Conservation (phyloP, 1,140 invertebrate genomes). For the Brachionus calyciflorus region DNA sequence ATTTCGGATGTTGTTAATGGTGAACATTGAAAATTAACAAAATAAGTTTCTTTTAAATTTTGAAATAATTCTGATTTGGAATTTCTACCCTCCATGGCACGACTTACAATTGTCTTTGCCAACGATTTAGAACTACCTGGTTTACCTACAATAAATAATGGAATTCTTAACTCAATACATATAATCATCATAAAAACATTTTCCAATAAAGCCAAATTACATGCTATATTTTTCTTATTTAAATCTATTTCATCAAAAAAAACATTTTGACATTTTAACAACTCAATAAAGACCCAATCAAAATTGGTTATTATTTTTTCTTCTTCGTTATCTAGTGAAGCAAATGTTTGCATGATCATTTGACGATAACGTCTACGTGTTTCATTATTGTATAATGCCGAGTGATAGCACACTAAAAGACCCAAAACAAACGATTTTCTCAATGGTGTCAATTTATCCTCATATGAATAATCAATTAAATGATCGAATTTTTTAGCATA, state of each 20-base stretch:
- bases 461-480: neutral
- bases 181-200: slow-evolving; percentile 57
- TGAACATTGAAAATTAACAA: slow-evolving; percentile 56
- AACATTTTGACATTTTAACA: slow-evolving; percentile 52
- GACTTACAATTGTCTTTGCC: slow-evolving; percentile 53
- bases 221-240: slow-evolving; percentile 52
- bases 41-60: slow-evolving; percentile 51
- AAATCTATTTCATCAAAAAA: slow-evolving; percentile 53
- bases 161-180: slow-evolving; percentile 54
- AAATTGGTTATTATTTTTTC: neutral
- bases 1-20: slow-evolving; percentile 55
- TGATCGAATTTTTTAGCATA: neutral
- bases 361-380: slow-evolving; percentile 47
- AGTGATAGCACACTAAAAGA: slow-evolving; percentile 54
- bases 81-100: slow-evolving; percentile 54
- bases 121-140: slow-evolving; percentile 58
- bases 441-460: slow-evolving; percentile 29
- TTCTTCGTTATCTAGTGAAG: neutral
- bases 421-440: slow-evolving; percentile 51
- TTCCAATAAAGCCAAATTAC: slow-evolving; percentile 55
- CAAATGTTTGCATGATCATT: slow-evolving; percentile 45
- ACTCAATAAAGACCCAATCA: slow-evolving; percentile 8
- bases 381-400: slow-evolving; percentile 50
- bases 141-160: slow-evolving; percentile 57
- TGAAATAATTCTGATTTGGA: slow-evolving; percentile 51